Base-by-base conservation (phyloP, 2,113 vertebrate genomes). In the Eptesicus fuscus region DNA sequence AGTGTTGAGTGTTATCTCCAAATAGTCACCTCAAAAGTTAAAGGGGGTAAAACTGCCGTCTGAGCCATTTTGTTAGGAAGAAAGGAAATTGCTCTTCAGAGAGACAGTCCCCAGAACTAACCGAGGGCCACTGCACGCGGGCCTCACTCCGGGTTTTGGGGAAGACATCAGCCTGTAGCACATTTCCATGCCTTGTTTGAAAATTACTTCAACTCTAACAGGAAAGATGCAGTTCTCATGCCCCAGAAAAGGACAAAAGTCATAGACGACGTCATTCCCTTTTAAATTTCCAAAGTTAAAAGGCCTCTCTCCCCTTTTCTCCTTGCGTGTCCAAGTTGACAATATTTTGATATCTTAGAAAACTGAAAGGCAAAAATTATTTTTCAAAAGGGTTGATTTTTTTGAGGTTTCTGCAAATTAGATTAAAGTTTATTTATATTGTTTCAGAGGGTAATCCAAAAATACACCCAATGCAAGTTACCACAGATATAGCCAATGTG, bases 401-500 rank as follows among this genome's bases (percentile, higher is more conserved):
- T 91, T 93, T 42, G 86, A 97, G 74, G 23, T 96, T 97, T 97
- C 95, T 97, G 96, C 96, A 97, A 98, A 98, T 96, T 94, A 96
- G 95, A 97, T 97, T 97, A 78, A 98, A 97, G 97, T 89, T 97
- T 97, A 94, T 40, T 97, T 96, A 94, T 97, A 86, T 97, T 98
- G 20, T 84, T 97, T 97, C 96, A 95, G 96, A 97, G 93, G 91
- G 47, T 69, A 80, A 90, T 63, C 35, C 18, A 32, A 88, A 77
- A 77, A 88, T 74, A 32, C 16, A 93, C 32, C 20, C 42, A 59
- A 23, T 25, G 35, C 37, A 74, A 85, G 70, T 80, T 82, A 69
- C 69, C 32, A 53, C 59, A 88, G 91, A 37, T 44, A 40, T 73
- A 71, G 12, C 28, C 28, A 44, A 1, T 25, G 20, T 63, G 87